phyloP scores from a whole-genome alignment of 2,888 invertebrate species.

The Tanaodytes sp. region DNA sequence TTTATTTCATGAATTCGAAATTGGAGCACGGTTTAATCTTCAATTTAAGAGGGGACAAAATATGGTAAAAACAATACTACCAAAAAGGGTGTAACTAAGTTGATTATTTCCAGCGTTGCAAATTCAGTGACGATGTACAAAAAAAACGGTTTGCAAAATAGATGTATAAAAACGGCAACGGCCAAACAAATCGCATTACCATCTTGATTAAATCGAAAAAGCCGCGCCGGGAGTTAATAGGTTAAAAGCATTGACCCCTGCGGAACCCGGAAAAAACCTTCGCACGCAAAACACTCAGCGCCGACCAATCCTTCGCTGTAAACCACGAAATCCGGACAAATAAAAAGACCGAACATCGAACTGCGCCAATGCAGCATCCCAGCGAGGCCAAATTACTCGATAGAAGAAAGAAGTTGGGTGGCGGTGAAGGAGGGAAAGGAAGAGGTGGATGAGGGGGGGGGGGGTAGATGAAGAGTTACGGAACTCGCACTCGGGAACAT shows the following conservation, averaged over 20 bases:
- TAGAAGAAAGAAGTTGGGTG: background rate
- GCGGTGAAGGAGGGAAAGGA: background rate
- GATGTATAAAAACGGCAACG: too few species aligned
- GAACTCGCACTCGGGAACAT: slow-evolving; percentile 13
- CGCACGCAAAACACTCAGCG: slow-evolving; percentile 21
- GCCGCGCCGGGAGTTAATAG: slow-evolving; percentile 6
- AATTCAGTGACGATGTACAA: too few species aligned
- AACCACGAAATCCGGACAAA: slow-evolving; percentile 23
- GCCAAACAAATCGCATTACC: background rate
- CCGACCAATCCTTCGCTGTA: slow-evolving; percentile 17
- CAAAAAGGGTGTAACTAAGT: too few species aligned
- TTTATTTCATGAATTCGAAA: too few species aligned
- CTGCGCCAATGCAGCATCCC: slow-evolving; percentile 18
- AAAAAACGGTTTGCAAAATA: too few species aligned
- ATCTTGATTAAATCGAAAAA: too few species aligned
- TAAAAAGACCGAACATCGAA: slow-evolving; percentile 25
- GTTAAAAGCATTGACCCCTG: slow-evolving; percentile 27
- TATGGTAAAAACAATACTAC: too few species aligned
- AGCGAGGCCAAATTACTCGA: slow-evolving; percentile 15
- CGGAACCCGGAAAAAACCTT: slow-evolving; percentile 8
- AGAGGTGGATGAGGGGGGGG: background rate
- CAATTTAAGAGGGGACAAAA: too few species aligned
- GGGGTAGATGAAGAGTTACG: background rate
- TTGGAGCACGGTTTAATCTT: too few species aligned
- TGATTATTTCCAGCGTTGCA: too few species aligned